A percentile compares a stretch with the other conserved stretches of the same genome.
Conservation (phyloP, 2,797 vertebrate genomes). For the Graptemys geographica region DNA sequence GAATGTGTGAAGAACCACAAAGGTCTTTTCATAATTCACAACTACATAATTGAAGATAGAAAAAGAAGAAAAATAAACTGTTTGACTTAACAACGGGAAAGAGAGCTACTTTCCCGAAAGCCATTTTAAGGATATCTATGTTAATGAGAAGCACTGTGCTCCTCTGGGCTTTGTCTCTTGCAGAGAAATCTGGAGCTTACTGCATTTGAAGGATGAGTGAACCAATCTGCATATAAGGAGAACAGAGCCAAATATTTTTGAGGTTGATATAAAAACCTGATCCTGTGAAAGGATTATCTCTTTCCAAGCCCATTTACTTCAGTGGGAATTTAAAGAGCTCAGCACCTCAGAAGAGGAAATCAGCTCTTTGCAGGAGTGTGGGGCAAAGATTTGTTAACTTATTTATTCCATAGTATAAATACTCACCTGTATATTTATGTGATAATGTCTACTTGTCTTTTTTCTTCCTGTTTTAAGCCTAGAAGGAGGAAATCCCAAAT, state of each 20-base stretch:
- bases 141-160: neutral
- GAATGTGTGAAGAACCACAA: neutral
- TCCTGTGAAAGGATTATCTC: neutral
- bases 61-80: constrained; percentile 10
- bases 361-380: rapidly evolving
- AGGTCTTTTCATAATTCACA: constrained; percentile 33
- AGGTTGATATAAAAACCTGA: neutral
- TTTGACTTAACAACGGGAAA: constrained; percentile 4
- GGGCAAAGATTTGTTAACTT: rapidly evolving
- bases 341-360: neutral
- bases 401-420: neutral
- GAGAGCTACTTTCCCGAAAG: neutral
- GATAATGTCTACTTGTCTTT: neutral
- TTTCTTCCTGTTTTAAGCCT: neutral
- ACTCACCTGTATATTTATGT: neutral
- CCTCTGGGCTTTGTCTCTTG: constrained; percentile 10
- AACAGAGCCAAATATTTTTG: neutral
- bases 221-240: neutral
- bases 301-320: neutral
- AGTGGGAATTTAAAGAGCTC: neutral
- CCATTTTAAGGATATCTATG: constrained; percentile 19
- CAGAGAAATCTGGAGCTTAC: neutral
- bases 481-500: neutral
- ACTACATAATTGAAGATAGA: neutral
- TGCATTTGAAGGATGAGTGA: neutral